Base-by-base conservation (phyloP, 2,113 vertebrate species). In the Fregetta grallaria region DNA sequence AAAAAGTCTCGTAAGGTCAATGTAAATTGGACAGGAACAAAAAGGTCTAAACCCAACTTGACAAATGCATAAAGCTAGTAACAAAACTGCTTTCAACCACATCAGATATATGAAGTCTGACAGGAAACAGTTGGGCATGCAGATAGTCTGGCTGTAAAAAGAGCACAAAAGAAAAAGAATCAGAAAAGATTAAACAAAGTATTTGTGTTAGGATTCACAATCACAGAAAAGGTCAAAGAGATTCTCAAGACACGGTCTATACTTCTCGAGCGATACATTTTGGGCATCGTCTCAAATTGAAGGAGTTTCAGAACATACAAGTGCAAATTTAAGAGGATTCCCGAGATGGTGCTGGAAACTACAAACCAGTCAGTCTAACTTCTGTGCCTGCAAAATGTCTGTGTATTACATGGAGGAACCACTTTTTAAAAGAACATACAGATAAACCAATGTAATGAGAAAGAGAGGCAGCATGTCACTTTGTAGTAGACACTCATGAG, bases 21-120 rank as follows among this genome's bases (percentile, higher is more conserved):
- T n/a, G 38, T 40, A 86, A 91, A 58, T 62, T 52, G 32, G 29
- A 92, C 36, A 58, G 77, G 68, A 88, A 86, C 53, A 73, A 61
- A 88, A 86, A 86, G 6, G 6, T 70, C 49, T 88, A 76, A 94
- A 71, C 4, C 16, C 10, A 67, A 88, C 58, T 86, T 92, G 91
- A 67, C 82, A 92, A 93, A 83, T 59, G 3, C 29, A 70, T 77
- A 86, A 88, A 92, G 50, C 61, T 44, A 47, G 72, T 71, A 84
- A 96, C 70, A 94, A 77, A 96, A 92, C 38, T 62, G 50, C 80
- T 96, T 96, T 84, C 68, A 71, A 86, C 84, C 42, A 71, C 45
- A 77, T 81, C 55, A 74, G 50, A 62, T 38, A 5, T 50, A 86
- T 21, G 83, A 96, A 81, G 23, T 32, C 68, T 91, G 86, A 91